phyloP scores from a whole-genome alignment of 2,113 vertebrate genomes.

The Oncorhynchus masou region DNA sequence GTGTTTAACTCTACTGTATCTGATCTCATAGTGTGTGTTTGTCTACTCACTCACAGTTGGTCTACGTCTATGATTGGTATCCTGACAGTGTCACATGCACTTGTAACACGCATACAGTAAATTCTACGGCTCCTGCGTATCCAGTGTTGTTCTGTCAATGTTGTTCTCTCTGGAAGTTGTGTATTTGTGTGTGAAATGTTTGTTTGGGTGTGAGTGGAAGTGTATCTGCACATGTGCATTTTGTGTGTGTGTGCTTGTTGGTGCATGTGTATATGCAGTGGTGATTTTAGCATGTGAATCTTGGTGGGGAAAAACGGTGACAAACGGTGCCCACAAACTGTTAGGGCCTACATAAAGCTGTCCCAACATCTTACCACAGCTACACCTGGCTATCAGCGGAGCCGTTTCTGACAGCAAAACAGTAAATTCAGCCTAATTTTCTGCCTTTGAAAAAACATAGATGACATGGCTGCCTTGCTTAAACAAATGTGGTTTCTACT shows the following conservation, averaged over 20 bases:
- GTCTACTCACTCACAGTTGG: not conserved
- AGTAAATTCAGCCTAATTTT: too few species aligned
- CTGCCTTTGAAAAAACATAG: too few species aligned
- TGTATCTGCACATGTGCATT: not conserved
- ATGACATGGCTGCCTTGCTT: too few species aligned
- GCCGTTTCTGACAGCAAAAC: too few species aligned
- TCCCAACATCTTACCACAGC: too few species aligned
- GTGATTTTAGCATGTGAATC: too few species aligned
- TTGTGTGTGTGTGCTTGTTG: not conserved
- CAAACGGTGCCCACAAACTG: too few species aligned
- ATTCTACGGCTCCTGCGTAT: not conserved
- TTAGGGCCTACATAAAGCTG: too few species aligned
- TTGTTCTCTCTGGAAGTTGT: not conserved
- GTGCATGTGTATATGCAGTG: conserved; percentile 12
- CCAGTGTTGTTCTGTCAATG: not conserved
- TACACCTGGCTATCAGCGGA: too few species aligned
- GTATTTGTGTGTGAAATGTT: not conserved
- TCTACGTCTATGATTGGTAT: not conserved
- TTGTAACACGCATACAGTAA: not conserved
- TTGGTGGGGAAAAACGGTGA: too few species aligned
- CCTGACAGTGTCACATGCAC: not conserved
- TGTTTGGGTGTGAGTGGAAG: conserved; percentile 72
- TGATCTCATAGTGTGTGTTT: not conserved
- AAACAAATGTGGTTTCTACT: too few species aligned
- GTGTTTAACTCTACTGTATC: conserved; percentile 7